Conservation (phyloP, 2,113 vertebrate species). For the Paralichthys olivaceus region DNA sequence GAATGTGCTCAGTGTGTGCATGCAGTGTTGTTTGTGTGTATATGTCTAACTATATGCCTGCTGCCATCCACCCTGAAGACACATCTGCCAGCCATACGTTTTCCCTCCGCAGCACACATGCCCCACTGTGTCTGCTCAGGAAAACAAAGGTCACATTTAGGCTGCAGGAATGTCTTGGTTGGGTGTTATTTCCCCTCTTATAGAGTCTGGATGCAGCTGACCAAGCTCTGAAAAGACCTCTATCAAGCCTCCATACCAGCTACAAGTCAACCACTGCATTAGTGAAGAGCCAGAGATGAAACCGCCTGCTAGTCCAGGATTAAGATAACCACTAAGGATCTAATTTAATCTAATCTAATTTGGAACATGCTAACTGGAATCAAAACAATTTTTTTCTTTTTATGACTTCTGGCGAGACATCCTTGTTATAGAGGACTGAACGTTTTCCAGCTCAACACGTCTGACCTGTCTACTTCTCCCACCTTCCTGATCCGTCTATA, state of each 20-base stretch:
- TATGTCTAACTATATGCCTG: not conserved
- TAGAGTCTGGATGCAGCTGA: slow-evolving; percentile 16
- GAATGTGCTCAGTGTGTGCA: not conserved
- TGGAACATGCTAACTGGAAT: too few species aligned
- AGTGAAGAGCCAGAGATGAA: not conserved
- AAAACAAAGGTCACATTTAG: slow-evolving; percentile 76
- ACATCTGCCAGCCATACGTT: slow-evolving; percentile 65
- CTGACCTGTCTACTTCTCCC: too few species aligned
- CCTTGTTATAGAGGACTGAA: too few species aligned
- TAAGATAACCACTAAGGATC: too few species aligned
- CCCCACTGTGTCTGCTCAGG: slow-evolving; percentile 41
- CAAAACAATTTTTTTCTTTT: not conserved
- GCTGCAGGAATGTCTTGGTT: slow-evolving; percentile 76
- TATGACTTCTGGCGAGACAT: not conserved
- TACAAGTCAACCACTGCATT: not conserved
- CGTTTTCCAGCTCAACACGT: too few species aligned
- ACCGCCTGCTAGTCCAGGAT: not conserved
- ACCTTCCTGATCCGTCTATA: too few species aligned
- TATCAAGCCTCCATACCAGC: not conserved
- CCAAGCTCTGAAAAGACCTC: slow-evolving; percentile 31
- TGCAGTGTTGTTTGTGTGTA: not conserved
- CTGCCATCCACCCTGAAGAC: slow-evolving; percentile 18
- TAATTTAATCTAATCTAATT: too few species aligned
- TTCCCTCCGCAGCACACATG: slow-evolving; percentile 36
- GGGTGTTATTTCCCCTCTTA: slow-evolving; percentile 69